Conservation (phyloP, 2,888 invertebrate genomes). For the Andrena bicolor region DNA sequence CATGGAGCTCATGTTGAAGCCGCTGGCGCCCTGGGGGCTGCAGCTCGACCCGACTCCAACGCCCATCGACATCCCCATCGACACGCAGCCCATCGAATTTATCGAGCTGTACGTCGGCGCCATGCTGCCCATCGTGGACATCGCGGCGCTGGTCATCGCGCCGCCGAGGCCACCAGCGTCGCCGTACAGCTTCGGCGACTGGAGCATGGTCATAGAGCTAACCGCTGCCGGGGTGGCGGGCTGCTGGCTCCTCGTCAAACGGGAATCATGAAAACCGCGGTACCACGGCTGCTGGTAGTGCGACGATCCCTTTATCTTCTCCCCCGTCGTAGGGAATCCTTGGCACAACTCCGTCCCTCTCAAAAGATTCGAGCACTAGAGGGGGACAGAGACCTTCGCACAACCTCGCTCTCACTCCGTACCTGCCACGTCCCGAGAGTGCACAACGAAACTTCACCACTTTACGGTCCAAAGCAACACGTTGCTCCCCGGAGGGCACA, state of each 20-base stretch:
- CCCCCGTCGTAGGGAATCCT: constrained; percentile 18
- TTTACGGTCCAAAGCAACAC: too few relatives aligned
- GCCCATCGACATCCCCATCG: constrained; percentile 86
- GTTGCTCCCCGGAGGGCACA: too few relatives aligned
- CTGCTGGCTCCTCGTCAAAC: constrained; percentile 75
- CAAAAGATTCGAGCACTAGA: neutral
- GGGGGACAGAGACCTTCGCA: neutral
- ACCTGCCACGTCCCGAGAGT: neutral
- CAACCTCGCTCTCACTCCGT: neutral
- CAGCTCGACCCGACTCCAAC: constrained; percentile 81
- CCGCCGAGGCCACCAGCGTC: constrained; percentile 81
- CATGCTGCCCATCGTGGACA: constrained; percentile 86
- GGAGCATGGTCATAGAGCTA: constrained; percentile 83
- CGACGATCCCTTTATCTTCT: constrained; percentile 68
- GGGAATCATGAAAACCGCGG: constrained; percentile 75
- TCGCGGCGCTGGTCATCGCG: constrained; percentile 82
- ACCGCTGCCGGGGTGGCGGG: constrained; percentile 71
- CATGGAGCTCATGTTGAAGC: constrained; percentile 82
- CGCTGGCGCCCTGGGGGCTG: constrained; percentile 81
- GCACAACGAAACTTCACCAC: neutral
- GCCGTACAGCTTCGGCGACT: constrained; percentile 84
- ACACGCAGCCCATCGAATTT: constrained; percentile 92
- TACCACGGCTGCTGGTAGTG: constrained; percentile 71
- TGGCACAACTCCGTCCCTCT: neutral
- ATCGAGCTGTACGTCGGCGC: constrained; percentile 91